Evolutionary conservation across 2,888 invertebrate genomes (phyloP).

Genomic region (Drosophila monieri): DNA sequence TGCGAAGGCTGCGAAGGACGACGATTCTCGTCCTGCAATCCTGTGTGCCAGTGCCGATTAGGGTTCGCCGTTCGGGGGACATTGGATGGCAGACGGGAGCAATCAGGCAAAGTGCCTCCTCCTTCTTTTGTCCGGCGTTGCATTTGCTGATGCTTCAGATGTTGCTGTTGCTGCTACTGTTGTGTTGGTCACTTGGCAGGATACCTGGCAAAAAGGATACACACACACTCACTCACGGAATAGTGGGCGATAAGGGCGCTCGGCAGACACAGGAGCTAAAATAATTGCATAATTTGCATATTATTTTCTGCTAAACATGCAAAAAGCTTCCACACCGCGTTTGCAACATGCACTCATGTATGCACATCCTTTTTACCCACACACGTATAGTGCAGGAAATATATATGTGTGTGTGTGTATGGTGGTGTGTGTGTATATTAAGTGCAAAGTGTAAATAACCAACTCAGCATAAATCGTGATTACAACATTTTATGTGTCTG

Average conservation of each 20-base stretch:
- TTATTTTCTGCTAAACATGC: conserved; percentile 79
- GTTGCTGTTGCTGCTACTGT: conserved; percentile 4
- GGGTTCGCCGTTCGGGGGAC: conserved; percentile 48
- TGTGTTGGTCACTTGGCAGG: conserved; percentile 47
- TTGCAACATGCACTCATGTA: conserved; percentile 73
- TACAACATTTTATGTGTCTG: conserved; percentile 79
- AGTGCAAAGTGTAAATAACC: conserved; percentile 79
- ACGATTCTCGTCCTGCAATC: background rate
- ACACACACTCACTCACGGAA: background rate
- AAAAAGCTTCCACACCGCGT: conserved; percentile 67
- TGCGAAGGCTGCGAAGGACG: conserved; percentile 9
- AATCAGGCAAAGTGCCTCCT: conserved; percentile 78
- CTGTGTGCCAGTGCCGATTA: conserved; percentile 57
- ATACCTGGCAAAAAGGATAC: conserved; percentile 4
- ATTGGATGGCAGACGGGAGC: conserved; percentile 68
- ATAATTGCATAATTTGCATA: conserved; percentile 82
- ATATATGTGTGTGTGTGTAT: conserved; percentile 11
- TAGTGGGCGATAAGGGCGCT: conserved; percentile 29
- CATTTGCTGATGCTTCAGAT: conserved; percentile 15
- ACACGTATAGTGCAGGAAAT: background rate
- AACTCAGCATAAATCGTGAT: conserved; percentile 82
- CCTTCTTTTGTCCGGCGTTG: conserved; percentile 28
- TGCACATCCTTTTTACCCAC: conserved; percentile 25
- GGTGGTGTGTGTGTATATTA: conserved; percentile 60
- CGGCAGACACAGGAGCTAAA: conserved; percentile 56